Conservation (phyloP, 2,113 vertebrate genomes). For the Phoxinus phoxinus region DNA sequence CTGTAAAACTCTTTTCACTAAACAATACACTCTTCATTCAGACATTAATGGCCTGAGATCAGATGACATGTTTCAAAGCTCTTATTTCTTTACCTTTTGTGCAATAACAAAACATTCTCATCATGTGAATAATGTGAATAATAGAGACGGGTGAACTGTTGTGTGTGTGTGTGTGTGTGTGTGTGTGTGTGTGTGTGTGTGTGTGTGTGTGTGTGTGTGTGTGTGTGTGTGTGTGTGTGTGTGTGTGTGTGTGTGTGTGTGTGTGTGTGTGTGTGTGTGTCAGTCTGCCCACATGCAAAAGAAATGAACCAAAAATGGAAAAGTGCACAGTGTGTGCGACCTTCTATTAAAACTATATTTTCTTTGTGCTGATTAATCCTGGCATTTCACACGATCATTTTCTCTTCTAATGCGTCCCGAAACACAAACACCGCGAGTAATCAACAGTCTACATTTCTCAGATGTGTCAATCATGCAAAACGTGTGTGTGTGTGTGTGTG, state of each 20-base stretch:
- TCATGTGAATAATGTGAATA: not conserved
- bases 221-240: not conserved
- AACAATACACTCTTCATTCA: not conserved
- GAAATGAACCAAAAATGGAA: too few species aligned
- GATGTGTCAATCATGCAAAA: constrained; percentile 46
- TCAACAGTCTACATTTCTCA: constrained; percentile 39
- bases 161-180: not conserved
- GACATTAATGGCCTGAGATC: not conserved
- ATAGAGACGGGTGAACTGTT: too few species aligned
- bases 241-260: not conserved
- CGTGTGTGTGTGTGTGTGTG: constrained; percentile 15
- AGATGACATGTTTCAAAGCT: not conserved
- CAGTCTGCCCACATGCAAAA: too few species aligned
- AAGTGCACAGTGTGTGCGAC: too few species aligned
- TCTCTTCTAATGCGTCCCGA: not conserved
- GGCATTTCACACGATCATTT: constrained; percentile 9
- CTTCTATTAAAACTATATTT: too few species aligned
- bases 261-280: not conserved
- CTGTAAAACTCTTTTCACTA: not conserved
- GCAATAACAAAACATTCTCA: not conserved
- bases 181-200: not conserved
- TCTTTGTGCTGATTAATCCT: not conserved
- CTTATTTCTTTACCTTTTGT: not conserved
- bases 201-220: not conserved
- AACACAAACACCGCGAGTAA: not conserved